A percentile compares a stretch with the other conserved stretches of the same genome.
These are phyloP conservation scores for Ptilorrhoa leucosticta DNA, from an alignment of 2,113 vertebrate genomes.

Conservation along the genomic window DNA sequence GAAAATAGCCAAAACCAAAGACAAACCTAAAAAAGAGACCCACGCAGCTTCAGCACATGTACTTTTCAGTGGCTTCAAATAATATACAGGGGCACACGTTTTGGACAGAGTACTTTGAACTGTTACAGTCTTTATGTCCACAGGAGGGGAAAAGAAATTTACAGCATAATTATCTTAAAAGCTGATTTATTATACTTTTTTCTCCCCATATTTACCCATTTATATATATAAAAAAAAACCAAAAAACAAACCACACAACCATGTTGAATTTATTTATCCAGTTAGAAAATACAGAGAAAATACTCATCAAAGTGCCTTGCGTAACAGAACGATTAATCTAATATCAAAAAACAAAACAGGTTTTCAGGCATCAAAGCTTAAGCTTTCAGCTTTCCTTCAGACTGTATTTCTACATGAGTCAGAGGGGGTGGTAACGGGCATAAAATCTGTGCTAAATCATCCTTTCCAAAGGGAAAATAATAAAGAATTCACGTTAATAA, in stretches of 20 bases:
- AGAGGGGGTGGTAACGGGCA: neutral
- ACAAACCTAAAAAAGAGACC: neutral
- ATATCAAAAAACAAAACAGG: neutral
- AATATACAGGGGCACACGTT: neutral
- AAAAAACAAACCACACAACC: neutral
- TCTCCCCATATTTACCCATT: neutral
- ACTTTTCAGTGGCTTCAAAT: neutral
- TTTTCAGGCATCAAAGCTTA: neutral
- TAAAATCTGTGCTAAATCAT: neutral
- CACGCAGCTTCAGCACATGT: neutral
- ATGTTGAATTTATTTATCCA: neutral
- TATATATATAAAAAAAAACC: neutral
- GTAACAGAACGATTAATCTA: neutral
- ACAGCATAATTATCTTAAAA: neutral
- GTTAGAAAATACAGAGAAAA: neutral
- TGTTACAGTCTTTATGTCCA: neutral
- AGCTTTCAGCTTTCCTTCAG: neutral
- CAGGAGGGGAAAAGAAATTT: neutral
- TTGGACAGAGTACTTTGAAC: neutral
- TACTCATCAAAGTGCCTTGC: neutral
- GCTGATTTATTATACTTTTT: neutral
- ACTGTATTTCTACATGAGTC: neutral
- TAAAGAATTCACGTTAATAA: neutral
- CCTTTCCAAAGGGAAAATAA: neutral
- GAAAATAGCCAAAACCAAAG: conserved; percentile 18